Conservation (phyloP, 2,888 invertebrate genomes). For the Plusia festucae region DNA sequence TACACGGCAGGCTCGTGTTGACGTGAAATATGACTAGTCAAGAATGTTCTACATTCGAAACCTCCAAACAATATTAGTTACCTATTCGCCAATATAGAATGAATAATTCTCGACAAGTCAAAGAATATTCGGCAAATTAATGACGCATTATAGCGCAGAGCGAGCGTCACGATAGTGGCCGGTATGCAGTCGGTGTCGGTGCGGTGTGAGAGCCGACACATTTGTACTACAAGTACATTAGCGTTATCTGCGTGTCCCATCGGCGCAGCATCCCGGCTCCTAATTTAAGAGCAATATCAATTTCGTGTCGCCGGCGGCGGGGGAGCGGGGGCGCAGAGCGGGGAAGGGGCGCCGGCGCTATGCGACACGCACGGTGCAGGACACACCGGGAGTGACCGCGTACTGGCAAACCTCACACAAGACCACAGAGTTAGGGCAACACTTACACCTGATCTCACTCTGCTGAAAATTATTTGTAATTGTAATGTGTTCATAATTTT, state of each 20-base stretch:
- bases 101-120: background rate
- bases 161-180: background rate
- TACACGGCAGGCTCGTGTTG: background rate
- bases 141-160: background rate
- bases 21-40: background rate
- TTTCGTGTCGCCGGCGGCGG: constrained; percentile 45
- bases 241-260: constrained; percentile 60
- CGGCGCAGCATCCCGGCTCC: constrained; percentile 54
- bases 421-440: constrained; percentile 7
- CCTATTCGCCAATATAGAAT: background rate
- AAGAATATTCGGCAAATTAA: background rate
- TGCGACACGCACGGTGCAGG: constrained; percentile 30
- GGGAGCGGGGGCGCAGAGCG: background rate
- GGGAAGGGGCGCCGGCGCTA: constrained; percentile 68
- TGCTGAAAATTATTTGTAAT: background rate
- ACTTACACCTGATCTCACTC: no score
- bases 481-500: no score
- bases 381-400: constrained; percentile 47
- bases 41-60: background rate
- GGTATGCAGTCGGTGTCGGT: background rate
- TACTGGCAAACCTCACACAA: constrained; percentile 8
- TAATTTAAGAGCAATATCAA: constrained; percentile 64
- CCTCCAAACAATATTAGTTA: background rate
- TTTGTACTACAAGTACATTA: constrained; percentile 69
- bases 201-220: constrained; percentile 53